Evolutionary conservation across 2,797 vertebrate species (phyloP), one percentile per base, ranked within the genome.

Genomic region (Sparidentex hasta): DNA sequence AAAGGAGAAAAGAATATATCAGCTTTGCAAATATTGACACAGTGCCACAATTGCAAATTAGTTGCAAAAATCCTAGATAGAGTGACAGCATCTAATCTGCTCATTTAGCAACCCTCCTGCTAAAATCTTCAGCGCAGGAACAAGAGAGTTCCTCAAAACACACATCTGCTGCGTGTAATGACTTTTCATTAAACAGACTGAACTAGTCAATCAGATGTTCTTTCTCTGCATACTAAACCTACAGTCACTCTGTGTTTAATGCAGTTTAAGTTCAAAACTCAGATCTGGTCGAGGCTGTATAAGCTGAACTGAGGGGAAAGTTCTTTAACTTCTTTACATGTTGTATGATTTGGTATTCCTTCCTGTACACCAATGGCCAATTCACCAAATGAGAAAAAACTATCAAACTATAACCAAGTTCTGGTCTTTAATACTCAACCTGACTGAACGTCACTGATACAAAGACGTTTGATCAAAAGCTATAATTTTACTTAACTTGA

Each of bases 21-120:
- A 91, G 82, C 74, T 74, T 81, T 83, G 88, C 91, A 92, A 94
- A 95, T 93, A 93, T 93, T 94, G 94, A 95, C 93, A 82, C 80
- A 61, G 80, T 46, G 47, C 61, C 80, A 71, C 75, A 47, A 85
- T 81, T 87, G 87, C 81, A 88, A 93, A 92, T 85, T 84, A 89
- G 86, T 80, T 67, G 83, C 80, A 87, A 76, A 87, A 89, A 83
- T 86, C 66, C 16, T 57, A 64, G 44, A 80, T 13, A 46, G 80
- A 87, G 67, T 87, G 92, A 91, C 87, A 78, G 77, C 38, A 23
- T 83, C 66, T 88, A 89, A 91, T 91, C 90, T 71, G 62, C 65
- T 87, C 77, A 86, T 87, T 89, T 82, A 16, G 48, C 54, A 63
- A 21, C 56, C 18, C 33, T 46, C 56, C 44, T 4, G 46, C 66